Conservation (phyloP, 2,113 vertebrate genomes). For the Cynopterus brachyotis region DNA sequence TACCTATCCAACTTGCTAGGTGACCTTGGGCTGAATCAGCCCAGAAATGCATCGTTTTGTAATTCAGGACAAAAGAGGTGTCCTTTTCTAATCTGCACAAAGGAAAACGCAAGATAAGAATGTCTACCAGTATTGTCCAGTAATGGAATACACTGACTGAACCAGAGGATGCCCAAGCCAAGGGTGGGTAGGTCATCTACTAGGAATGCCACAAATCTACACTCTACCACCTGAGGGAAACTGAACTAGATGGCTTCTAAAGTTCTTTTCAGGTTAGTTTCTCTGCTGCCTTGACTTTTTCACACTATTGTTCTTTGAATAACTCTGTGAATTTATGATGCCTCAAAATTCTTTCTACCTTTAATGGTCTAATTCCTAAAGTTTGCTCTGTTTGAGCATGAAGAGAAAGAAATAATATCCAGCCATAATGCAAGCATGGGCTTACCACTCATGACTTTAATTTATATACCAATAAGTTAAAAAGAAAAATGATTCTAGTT, state of each 20-base stretch:
- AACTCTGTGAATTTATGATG: neutral
- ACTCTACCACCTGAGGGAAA: accelerated
- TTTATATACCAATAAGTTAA: neutral
- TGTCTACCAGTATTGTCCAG: neutral
- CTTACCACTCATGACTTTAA: neutral
- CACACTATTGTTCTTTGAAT: neutral
- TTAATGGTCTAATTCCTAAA: neutral
- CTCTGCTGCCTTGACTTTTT: neutral
- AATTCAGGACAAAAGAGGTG: neutral
- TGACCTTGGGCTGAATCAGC: neutral
- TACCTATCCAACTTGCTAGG: neutral
- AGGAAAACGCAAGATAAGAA: neutral
- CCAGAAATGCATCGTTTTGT: neutral
- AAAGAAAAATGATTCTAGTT: neutral
- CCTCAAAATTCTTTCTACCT: neutral
- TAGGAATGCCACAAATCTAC: neutral
- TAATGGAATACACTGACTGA: neutral
- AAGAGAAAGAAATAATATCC: neutral
- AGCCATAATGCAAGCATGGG: neutral
- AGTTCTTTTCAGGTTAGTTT: neutral
- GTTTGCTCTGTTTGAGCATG: neutral
- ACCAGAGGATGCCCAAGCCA: neutral
- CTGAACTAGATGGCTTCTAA: neutral
- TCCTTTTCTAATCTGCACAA: neutral
- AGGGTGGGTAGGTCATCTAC: neutral